A percentile compares a stretch with the other conserved stretches of the same genome.
Evolutionary conservation across 2,113 vertebrate genomes (phyloP).

Genomic region (Chaetorhynchus papuensis): DNA sequence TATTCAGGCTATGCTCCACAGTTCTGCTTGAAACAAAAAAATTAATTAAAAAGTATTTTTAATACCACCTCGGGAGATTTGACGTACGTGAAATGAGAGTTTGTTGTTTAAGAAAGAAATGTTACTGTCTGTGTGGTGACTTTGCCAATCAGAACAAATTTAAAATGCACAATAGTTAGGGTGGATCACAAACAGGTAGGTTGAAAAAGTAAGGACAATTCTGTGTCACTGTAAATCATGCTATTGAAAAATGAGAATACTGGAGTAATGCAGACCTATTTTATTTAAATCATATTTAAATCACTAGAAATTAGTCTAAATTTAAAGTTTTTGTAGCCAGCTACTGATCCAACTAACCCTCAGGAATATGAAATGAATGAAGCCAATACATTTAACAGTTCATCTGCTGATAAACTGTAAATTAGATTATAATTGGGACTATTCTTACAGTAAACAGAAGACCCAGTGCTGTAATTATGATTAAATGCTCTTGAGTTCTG

Average conservation of each 20-base stretch:
- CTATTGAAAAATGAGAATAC: background rate
- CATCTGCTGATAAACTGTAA: background rate
- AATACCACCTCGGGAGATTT: background rate
- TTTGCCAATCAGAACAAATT: background rate
- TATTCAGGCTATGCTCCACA: background rate
- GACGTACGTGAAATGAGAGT: background rate
- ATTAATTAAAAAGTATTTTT: background rate
- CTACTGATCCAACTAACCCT: background rate
- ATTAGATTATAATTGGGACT: background rate
- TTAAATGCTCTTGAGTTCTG: background rate
- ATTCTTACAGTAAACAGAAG: background rate
- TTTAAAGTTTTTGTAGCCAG: background rate
- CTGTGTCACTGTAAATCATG: background rate
- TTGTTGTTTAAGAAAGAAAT: background rate
- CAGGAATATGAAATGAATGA: background rate
- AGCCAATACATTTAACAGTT: background rate
- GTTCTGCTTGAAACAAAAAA: background rate
- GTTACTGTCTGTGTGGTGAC: background rate
- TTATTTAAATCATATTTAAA: background rate
- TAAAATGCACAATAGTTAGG: background rate
- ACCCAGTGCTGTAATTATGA: background rate
- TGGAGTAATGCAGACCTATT: background rate
- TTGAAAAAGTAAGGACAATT: background rate
- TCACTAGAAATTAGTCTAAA: background rate
- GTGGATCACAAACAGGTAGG: background rate